Evolutionary conservation across 1,140 invertebrate genomes (phyloP), one percentile per base, ranked within the genome.

Genomic region (Drosophila cardini): DNA sequence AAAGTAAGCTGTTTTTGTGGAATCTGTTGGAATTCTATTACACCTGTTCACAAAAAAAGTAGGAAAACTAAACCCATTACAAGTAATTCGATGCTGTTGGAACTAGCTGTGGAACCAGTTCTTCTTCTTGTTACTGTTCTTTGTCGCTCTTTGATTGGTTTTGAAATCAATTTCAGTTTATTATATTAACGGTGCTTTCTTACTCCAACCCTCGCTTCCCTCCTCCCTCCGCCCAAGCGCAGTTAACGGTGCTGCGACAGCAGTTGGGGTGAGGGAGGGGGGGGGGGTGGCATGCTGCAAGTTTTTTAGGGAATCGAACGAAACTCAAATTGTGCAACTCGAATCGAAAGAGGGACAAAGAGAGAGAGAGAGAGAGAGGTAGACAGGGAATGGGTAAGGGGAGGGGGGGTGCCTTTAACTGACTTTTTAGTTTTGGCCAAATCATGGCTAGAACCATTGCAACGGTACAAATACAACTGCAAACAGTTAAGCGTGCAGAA

Each of bases 401-500:
- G 26, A 4, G 4, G 5, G 6, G 32, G 21, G 3, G 38, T 5
- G 40, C 16, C 56, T 26, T 3, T n/a, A n/a, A n/a, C n/a, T n/a
- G n/a, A n/a, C n/a, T n/a, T 26, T 26, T 26, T 5, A 26, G 50
- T 61, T 73, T 69, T 73, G 64, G 77, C 58, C 62, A 79, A 85
- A 85, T 84, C 84, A 84, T 70, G 79, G 67, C 67, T 56, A 71
- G 76, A 78, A 78, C 57, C 61, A 72, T 62, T 60, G 69, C 80
- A 83, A 86, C 83, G 84, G 84, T 87, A 89, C 21, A 26, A 26
- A 26, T 71, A 55, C 70, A 57, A 73, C 52, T 58, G 50, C 67
- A 64, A 89, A 89, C 84, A 89, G 84, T 89, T 89, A 89, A 72
- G 77, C 85, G 79, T 80, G 84, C 83, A 87, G 76, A 87, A 89